Conservation (phyloP, 2,888 invertebrate species). For the Melanophora roralis region DNA sequence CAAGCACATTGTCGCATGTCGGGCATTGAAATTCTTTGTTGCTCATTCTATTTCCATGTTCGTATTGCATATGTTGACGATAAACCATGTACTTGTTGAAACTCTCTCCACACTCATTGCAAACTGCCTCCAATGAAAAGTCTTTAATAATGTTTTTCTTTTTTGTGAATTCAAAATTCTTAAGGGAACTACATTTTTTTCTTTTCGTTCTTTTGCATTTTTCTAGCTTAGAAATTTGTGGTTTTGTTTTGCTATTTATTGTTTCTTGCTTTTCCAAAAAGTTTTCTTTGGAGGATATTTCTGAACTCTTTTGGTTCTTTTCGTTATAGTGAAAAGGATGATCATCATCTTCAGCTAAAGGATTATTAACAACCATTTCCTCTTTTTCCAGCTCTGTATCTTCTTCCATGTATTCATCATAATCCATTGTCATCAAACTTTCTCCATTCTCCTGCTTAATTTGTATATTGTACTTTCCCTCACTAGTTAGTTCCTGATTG, state of each 20-base stretch:
- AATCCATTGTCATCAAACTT: not conserved
- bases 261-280: too few relatives aligned
- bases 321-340: conserved; percentile 47
- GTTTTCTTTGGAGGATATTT: not conserved
- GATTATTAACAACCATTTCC: conserved; percentile 39
- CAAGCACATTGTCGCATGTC: conserved; percentile 58
- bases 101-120: conserved; percentile 43
- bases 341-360: conserved; percentile 31
- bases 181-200: conserved; percentile 27
- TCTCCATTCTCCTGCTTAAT: conserved; percentile 61
- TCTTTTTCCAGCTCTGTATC: conserved; percentile 42
- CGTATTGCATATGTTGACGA: conserved; percentile 64
- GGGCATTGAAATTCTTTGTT: conserved; percentile 58
- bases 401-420: conserved; percentile 25
- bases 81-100: conserved; percentile 52
- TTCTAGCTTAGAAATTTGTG: not conserved
- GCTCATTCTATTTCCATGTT: conserved; percentile 53
- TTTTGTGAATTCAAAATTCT: conserved; percentile 7
- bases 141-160: conserved; percentile 11
- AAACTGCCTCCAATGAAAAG: conserved; percentile 14
- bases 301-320: conserved; percentile 15
- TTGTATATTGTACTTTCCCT: conserved; percentile 28
- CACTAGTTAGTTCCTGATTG: not conserved
- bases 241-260: not conserved
- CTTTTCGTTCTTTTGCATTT: conserved; percentile 37